These are phyloP conservation scores for Athene noctua DNA, from an alignment of 2,113 vertebrate genomes.

Conservation along the genomic window DNA sequence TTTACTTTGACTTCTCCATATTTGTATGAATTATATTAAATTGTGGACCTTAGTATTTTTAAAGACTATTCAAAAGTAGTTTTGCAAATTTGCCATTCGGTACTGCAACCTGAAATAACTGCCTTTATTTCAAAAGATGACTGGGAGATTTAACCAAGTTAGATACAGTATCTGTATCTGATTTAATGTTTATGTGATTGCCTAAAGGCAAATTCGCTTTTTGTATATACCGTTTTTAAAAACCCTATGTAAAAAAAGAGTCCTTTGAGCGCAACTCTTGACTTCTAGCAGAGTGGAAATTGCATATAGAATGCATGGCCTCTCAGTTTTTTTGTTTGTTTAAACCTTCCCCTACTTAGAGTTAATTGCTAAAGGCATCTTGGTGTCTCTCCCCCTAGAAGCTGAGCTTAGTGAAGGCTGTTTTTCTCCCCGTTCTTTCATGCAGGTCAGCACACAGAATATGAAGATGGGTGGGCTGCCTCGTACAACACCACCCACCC, in stretches of 20 bases:
- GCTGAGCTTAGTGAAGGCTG: constrained; percentile 45
- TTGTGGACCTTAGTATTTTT: neutral
- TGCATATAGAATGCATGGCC: constrained; percentile 72
- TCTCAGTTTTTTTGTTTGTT: constrained; percentile 51
- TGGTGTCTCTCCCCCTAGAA: neutral
- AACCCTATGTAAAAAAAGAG: constrained; percentile 49
- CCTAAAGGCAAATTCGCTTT: constrained; percentile 68
- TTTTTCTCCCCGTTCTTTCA: constrained; percentile 46
- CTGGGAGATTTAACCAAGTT: constrained; percentile 31
- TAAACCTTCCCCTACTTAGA: constrained; percentile 50
- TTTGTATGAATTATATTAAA: neutral
- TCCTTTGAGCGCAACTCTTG: constrained; percentile 79
- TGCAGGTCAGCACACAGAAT: constrained; percentile 96
- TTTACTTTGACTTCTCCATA: neutral
- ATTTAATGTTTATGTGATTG: constrained; percentile 47
- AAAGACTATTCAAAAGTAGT: neutral
- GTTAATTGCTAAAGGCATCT: constrained; percentile 30
- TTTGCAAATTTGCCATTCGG: neutral
- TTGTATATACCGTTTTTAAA: constrained; percentile 8
- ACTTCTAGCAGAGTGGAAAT: constrained; percentile 68
- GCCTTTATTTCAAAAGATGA: neutral
- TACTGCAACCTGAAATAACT: neutral
- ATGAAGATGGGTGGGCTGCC: constrained; percentile 96
- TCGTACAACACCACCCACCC: constrained; percentile 94
- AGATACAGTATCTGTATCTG: constrained; percentile 7